Evolutionary conservation across 2,797 vertebrate genomes (phyloP).

Genomic region (Staurois parvus): DNA sequence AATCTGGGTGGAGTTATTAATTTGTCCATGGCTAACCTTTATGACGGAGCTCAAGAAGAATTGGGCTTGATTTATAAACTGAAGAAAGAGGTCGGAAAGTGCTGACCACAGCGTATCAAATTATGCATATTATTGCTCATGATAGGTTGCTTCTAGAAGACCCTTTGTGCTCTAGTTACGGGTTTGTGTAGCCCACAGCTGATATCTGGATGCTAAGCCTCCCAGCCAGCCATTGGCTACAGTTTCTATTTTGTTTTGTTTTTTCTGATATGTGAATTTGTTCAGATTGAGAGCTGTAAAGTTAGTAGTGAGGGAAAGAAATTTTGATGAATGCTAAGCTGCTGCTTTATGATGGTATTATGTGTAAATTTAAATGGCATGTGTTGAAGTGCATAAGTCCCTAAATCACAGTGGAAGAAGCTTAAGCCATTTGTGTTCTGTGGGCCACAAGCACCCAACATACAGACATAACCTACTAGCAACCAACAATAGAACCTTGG

Average conservation of each 20-base stretch:
- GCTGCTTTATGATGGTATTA: neutral
- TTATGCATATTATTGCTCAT: neutral
- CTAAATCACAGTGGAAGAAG: neutral
- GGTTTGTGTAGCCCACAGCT: neutral
- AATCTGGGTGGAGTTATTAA: neutral
- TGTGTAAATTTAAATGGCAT: neutral
- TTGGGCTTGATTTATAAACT: neutral
- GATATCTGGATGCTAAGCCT: neutral
- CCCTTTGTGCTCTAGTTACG: neutral
- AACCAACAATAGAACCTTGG: too few species aligned
- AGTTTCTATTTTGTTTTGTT: neutral
- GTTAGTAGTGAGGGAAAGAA: neutral
- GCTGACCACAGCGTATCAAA: too few species aligned
- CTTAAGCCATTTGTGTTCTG: neutral
- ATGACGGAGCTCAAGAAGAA: neutral
- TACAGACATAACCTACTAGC: too few species aligned
- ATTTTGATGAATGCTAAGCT: neutral
- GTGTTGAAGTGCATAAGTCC: neutral
- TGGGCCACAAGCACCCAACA: neutral
- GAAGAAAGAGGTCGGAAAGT: neutral
- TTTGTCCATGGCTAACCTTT: neutral
- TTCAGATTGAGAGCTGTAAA: constrained; percentile 14
- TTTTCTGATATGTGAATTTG: neutral
- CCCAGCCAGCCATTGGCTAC: neutral
- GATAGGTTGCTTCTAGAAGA: neutral